Evolutionary conservation across 1,140 invertebrate genomes (phyloP).

Genomic region (Callitettix versicolor): DNA sequence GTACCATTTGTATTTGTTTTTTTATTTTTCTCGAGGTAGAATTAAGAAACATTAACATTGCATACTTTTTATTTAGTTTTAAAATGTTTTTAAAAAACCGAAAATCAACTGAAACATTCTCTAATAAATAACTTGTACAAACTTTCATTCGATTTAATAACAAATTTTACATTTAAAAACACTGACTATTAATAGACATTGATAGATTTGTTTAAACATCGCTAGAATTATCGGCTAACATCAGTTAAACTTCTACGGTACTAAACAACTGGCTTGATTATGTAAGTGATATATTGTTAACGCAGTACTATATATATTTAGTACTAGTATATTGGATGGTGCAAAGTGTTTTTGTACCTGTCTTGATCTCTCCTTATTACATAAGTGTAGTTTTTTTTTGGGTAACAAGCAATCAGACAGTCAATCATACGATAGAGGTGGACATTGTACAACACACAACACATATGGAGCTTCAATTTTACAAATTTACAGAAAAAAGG

Average conservation of each 20-base stretch:
- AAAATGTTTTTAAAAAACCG: not conserved
- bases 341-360: slow-evolving; percentile 9
- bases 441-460: not conserved
- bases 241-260: too few relatives aligned
- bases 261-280: too few relatives aligned
- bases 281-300: too few relatives aligned
- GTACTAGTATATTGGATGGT: not conserved
- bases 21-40: slow-evolving; percentile 6
- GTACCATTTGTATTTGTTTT: slow-evolving; percentile 13
- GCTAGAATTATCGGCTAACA: too few relatives aligned
- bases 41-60: slow-evolving; percentile 2
- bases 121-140: too few relatives aligned
- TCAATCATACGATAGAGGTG: not conserved
- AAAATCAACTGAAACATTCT: too few relatives aligned
- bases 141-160: too few relatives aligned
- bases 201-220: not conserved
- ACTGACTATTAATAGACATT: not conserved
- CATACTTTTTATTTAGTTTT: slow-evolving; percentile 1
- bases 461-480: not conserved
- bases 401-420: not conserved
- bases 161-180: too few relatives aligned
- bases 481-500: not conserved
- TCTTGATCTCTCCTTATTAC: slow-evolving; percentile 10
- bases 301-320: not conserved
- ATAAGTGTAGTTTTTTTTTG: not conserved